These are phyloP conservation scores for Agrochola litura DNA, from an alignment of 2,888 invertebrate species.

Conservation along the genomic window DNA sequence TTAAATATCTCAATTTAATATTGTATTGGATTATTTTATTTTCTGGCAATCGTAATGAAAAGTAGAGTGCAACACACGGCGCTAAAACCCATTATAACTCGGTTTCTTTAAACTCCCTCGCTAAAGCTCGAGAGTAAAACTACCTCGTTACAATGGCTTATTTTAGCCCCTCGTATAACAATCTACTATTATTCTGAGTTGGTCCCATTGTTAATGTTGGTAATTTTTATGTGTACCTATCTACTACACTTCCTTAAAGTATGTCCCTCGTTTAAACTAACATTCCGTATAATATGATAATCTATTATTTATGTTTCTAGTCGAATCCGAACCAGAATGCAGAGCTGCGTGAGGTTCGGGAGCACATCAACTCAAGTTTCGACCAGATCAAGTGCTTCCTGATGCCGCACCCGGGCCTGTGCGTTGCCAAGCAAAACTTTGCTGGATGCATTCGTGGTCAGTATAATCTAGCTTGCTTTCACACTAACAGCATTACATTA, in stretches of 20 bases:
- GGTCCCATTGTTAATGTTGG: too few relatives aligned
- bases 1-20: too few relatives aligned
- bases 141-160: too few relatives aligned
- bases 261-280: neutral
- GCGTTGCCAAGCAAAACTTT: constrained; percentile 97
- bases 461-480: constrained; percentile 8
- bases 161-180: too few relatives aligned
- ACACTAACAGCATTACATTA: neutral
- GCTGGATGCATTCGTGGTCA: constrained; percentile 94
- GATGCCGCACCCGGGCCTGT: constrained; percentile 99
- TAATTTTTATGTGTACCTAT: neutral
- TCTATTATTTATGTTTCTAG: constrained; percentile 71
- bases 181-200: too few relatives aligned
- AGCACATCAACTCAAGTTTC: constrained; percentile 98
- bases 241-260: neutral
- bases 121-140: too few relatives aligned
- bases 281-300: neutral
- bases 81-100: too few relatives aligned
- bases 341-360: constrained; percentile 96
- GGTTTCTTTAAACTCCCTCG: too few relatives aligned
- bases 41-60: too few relatives aligned
- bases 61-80: too few relatives aligned
- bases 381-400: constrained; percentile 97
- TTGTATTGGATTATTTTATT: too few relatives aligned
- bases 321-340: constrained; percentile 96